These are phyloP conservation scores for Drosophila melanocephala DNA, from an alignment of 2,888 invertebrate species.

Conservation along the genomic window DNA sequence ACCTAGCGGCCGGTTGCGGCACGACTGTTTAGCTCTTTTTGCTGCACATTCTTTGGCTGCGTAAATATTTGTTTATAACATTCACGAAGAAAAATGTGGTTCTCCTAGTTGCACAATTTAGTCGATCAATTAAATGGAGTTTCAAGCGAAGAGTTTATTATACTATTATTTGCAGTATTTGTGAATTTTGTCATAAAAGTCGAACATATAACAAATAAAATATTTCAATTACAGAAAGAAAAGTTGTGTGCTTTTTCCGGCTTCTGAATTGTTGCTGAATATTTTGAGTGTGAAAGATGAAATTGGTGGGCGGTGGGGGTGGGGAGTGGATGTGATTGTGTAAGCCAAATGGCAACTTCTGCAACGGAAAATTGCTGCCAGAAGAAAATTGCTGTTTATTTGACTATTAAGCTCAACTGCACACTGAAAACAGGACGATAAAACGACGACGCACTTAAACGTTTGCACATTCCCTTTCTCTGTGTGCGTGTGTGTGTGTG, in stretches of 20 bases:
- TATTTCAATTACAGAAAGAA: slow-evolving; percentile 54
- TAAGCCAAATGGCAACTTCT: slow-evolving; percentile 47
- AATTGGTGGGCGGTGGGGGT: neutral
- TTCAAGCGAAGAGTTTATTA: neutral
- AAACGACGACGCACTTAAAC: slow-evolving; percentile 41
- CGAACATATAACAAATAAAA: slow-evolving; percentile 44
- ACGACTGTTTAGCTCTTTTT: neutral
- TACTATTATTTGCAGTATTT: neutral
- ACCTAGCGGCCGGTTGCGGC: slow-evolving; percentile 35
- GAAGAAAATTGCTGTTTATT: slow-evolving; percentile 75
- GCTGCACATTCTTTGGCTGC: slow-evolving; percentile 50
- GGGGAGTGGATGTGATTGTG: slow-evolving; percentile 1
- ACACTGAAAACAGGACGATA: slow-evolving; percentile 54
- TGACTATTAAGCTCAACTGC: slow-evolving; percentile 77
- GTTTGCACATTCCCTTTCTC: slow-evolving; percentile 14
- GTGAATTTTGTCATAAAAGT: slow-evolving; percentile 16
- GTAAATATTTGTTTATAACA: neutral
- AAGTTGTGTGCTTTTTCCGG: slow-evolving; percentile 15
- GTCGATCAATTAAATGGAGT: neutral
- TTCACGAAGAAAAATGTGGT: neutral
- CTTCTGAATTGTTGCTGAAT: slow-evolving; percentile 12
- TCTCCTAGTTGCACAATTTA: neutral
- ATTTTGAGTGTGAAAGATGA: neutral
- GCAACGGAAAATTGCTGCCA: slow-evolving; percentile 44
- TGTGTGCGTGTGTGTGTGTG: slow-evolving; percentile 5